Evolutionary conservation across 2,888 invertebrate species (phyloP), one percentile per base, ranked within the genome.

Genomic region (Catocala fraxini): DNA sequence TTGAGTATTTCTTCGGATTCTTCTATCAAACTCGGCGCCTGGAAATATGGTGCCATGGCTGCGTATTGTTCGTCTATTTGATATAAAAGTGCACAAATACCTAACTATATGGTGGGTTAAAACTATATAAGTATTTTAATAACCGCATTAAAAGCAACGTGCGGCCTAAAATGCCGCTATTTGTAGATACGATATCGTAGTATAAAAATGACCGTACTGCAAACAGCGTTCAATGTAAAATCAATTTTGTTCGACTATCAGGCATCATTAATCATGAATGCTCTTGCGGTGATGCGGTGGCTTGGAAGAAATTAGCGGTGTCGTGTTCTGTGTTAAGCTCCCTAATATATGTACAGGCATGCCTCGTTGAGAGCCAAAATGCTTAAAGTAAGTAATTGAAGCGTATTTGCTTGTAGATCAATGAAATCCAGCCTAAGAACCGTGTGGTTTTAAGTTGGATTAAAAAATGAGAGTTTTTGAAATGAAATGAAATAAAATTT

Each of bases 301-400:
- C 66, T 59, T 56, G 35, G 56, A 48, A 62, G 55, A 69, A 75
- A 75, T 75, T 69, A 73, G 59, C 57, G 12, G 47, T 60, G 63
- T 72, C 55, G 51, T 52, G 25, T 15, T 15, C 13, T 46, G 34
- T 42, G 62, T 47, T 51, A 56, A 34, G 12, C 51, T 47, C 47
- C 46, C 12, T 75, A 72, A 72, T 68, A 48, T 73, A 73, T 72
- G 72, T 61, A 58, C 41, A 51, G 58, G 41, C 73, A 75, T 61
- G 75, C 39, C 46, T 60, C 48, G 13, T n/a, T 47, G 4, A 39
- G 6, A 51, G 39, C 56, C 12, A 39, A 33, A 46, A 39, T 39
- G 35, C 33, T 43, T 41, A 39, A 45, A 57, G 39, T 39, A 35
- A 49, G 5, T 51, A 43, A 43, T 56, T 15, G 46, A 15, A 6